These are phyloP conservation scores for Peromyscus aztecus DNA, from an alignment of 2,797 vertebrate genomes.

Conservation along the genomic window DNA sequence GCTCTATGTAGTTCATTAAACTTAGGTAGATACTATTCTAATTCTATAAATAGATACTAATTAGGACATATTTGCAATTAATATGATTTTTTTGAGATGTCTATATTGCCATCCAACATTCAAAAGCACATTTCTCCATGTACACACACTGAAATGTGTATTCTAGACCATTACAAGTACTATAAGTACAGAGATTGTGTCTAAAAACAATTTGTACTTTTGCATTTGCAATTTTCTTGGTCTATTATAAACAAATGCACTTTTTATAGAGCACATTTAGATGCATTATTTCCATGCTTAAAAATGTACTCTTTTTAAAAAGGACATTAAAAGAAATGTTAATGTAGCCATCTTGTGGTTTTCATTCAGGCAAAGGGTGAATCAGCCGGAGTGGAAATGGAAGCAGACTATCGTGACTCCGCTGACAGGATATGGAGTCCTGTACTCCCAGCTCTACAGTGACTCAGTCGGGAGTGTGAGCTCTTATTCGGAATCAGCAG, in stretches of 20 bases:
- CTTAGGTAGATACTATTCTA: conserved; percentile 71
- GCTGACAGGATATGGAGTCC: neutral
- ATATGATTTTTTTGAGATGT: conserved; percentile 73
- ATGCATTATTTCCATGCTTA: conserved; percentile 80
- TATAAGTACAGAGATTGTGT: conserved; percentile 76
- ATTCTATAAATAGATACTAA: conserved; percentile 66
- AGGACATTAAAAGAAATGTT: conserved; percentile 79
- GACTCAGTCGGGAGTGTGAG: neutral
- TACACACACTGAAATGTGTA: conserved; percentile 68
- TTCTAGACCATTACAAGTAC: conserved; percentile 70
- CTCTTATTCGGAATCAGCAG: neutral
- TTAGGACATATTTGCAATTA: conserved; percentile 74
- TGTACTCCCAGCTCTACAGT: neutral
- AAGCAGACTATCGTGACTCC: conserved; percentile 20
- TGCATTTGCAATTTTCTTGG: conserved; percentile 80
- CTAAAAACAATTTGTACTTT: conserved; percentile 82
- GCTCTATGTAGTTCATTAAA: conserved; percentile 64
- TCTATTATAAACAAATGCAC: conserved; percentile 81
- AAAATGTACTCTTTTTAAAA: conserved; percentile 82
- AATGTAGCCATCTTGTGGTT: conserved; percentile 77
- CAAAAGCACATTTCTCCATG: conserved; percentile 74
- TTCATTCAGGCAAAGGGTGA: conserved; percentile 61
- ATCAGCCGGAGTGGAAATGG: conserved; percentile 54
- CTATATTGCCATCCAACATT: conserved; percentile 63
- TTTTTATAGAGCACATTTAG: conserved; percentile 81